These are phyloP conservation scores for Ypsolopha sequella DNA, from an alignment of 2,888 invertebrate genomes.

Conservation along the genomic window DNA sequence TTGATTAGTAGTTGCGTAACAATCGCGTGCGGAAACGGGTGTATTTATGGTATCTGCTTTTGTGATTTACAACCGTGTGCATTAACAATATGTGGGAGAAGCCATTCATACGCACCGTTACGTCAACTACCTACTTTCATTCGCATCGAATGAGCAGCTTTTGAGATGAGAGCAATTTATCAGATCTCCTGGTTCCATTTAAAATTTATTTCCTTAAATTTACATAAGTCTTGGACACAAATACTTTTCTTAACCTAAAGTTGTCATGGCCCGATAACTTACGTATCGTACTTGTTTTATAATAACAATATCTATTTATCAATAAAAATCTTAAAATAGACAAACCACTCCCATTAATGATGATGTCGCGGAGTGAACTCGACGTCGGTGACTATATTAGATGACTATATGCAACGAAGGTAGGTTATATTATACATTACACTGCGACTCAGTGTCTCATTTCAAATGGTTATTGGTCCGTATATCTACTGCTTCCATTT, in stretches of 20 bases:
- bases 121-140: background rate
- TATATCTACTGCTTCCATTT: conserved; percentile 34
- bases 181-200: background rate
- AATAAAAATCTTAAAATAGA: conserved; percentile 51
- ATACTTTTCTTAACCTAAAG: conserved; percentile 47
- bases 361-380: conserved; percentile 46
- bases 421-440: conserved; percentile 38
- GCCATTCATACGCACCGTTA: background rate
- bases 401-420: conserved; percentile 41
- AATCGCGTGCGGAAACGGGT: background rate
- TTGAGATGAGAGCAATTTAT: background rate
- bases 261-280: conserved; percentile 67
- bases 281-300: conserved; percentile 48
- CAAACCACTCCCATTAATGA: conserved; percentile 60
- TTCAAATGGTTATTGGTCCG: conserved; percentile 35
- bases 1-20: background rate
- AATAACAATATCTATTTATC: conserved; percentile 45
- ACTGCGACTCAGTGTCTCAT: conserved; percentile 32
- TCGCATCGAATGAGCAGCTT: background rate
- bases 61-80: background rate
- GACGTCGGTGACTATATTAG: conserved; percentile 50
- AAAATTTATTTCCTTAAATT: background rate
- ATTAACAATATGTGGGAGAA: background rate
- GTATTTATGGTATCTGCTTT: background rate
- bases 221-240: conserved; percentile 54